Evolutionary conservation across 2,888 invertebrate species (phyloP), one percentile per base, ranked within the genome.

Genomic region (Drosophila kambysellisi): DNA sequence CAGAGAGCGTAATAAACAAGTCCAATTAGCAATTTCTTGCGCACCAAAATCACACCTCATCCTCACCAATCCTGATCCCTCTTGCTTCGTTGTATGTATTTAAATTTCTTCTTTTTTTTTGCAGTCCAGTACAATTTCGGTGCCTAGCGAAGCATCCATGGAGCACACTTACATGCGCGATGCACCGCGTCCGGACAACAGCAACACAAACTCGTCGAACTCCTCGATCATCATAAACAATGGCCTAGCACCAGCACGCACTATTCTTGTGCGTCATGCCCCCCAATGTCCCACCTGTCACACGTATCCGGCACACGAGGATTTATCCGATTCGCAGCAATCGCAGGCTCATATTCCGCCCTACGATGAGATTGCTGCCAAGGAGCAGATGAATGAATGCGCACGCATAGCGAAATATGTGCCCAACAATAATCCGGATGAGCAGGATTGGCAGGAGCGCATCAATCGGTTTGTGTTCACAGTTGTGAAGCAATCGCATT

Each of bases 141-240:
- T 73, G 9, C 83, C 74, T 29, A 84, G 83, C 61, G 89, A 89
- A 51, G 17, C 73, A 20, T 79, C 83, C 0, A 94, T 95, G 92
- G 97, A 97, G 87, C 97, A 97, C 87, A 95, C 95, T 86, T 97
- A 97, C 88, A 95, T 96, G 11, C 94, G 96, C 80, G 96, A 96
- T 58, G 95, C 95, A 94, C 61, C 77, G 0, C 91, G 91, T 3
- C 76, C 69, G 17, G 84, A 89, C 9, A 53, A 43, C 43, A 43
- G 43, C 20, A 43, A 20, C 8, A 46, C 25, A 4, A 46, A 25
- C 25, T 15, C 20, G 6, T 43, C n/a, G 20, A 43, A 11, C n/a
- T 43, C 25, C 4, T 46, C 25, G 46, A 46, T 25, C 25, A 43
- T 61, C 29, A 92, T 93, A 43, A 91, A 91, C 30, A 93, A 91